Percentiles rank a stretch among this genome's conserved stretches.
phyloP scores from a whole-genome alignment of 2,113 vertebrate species.

The Carassius auratus region DNA sequence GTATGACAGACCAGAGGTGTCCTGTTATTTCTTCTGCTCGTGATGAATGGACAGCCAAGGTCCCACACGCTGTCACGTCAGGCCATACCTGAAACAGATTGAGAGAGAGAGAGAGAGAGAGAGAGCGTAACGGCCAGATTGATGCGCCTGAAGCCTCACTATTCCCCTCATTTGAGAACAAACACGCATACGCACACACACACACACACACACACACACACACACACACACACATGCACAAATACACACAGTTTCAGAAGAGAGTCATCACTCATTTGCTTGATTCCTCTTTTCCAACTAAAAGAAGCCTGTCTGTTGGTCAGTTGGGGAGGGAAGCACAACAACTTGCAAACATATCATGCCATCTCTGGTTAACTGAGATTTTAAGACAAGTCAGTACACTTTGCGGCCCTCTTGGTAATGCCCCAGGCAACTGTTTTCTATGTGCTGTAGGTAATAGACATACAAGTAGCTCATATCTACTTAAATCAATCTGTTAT shows the following conservation, averaged over 20 bases:
- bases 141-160: constrained; percentile 65
- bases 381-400: not conserved
- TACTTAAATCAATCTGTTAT: not conserved
- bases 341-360: not conserved
- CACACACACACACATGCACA: constrained; percentile 16
- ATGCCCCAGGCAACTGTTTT: not conserved
- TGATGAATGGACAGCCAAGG: constrained; percentile 76
- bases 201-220: not conserved
- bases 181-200: not conserved
- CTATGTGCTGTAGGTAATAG: not conserved
- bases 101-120: constrained; percentile 66
- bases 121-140: constrained; percentile 69
- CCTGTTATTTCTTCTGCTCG: constrained; percentile 75
- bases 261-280: constrained; percentile 24
- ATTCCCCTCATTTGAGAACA: constrained; percentile 65
- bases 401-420: not conserved
- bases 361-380: not conserved
- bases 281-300: constrained; percentile 11
- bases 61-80: constrained; percentile 77
- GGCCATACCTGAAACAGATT: constrained; percentile 77
- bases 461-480: not conserved
- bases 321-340: not conserved
- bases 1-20: constrained; percentile 81
- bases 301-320: not conserved
- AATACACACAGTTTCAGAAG: not conserved